phyloP scores from a whole-genome alignment of 2,113 vertebrate genomes.

The Choloepus hoffmanni region DNA sequence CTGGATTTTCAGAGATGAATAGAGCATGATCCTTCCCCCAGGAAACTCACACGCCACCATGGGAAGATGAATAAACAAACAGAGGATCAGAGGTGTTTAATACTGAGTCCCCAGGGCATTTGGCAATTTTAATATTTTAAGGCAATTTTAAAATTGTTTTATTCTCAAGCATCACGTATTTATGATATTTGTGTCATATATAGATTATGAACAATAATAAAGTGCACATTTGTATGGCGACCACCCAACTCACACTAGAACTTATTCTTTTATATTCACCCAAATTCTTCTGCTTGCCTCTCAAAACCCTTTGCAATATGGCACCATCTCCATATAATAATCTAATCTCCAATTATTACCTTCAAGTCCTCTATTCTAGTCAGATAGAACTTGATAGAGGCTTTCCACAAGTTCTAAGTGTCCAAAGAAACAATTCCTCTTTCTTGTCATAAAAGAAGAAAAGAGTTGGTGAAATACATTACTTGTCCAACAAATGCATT shows the following conservation, averaged over 20 bases:
- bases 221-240: not conserved
- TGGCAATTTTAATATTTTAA: conserved; percentile 29
- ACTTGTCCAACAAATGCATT: conserved; percentile 53
- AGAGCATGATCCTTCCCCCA: not conserved
- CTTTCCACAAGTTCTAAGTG: not conserved
- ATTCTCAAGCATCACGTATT: conserved; percentile 38
- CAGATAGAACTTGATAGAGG: not conserved
- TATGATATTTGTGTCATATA: conserved; percentile 32
- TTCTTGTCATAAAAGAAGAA: conserved; percentile 61
- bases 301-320: not conserved
- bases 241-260: not conserved
- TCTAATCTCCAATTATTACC: conserved; percentile 42
- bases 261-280: not conserved
- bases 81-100: not conserved
- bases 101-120: not conserved
- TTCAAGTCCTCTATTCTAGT: conserved; percentile 28
- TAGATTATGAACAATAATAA: conserved; percentile 12
- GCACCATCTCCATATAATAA: not conserved
- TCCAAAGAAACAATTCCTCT: conserved; percentile 15
- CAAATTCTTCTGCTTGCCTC: conserved; percentile 12
- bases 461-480: conserved; percentile 51
- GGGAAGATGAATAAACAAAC: not conserved
- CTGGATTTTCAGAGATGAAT: not conserved
- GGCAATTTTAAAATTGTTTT: conserved; percentile 10
- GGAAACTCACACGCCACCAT: not conserved